Evolutionary conservation across 1,140 invertebrate genomes (phyloP), one percentile per base, ranked within the genome.

Genomic region (Sarcophaga peregrina): DNA sequence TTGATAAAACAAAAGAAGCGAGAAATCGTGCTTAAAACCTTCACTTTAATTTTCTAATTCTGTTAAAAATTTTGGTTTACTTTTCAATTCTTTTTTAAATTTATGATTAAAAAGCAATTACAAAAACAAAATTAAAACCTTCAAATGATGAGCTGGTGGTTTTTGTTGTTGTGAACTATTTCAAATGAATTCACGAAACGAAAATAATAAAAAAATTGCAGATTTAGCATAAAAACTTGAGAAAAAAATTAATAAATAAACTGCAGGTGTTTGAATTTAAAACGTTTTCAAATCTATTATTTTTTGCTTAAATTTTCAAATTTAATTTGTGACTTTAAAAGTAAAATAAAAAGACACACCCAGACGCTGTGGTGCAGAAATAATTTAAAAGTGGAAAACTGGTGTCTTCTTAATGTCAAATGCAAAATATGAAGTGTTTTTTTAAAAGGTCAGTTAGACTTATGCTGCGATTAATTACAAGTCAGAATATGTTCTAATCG

Each of bases 21-120:
- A 52, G 8, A 76, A 76, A 78, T 78, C 75, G 75, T 78, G 75
- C 75, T 50, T 37, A 78, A 78, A 50, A 78, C 75, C 50, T 78
- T 78, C 75, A 78, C 75, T 78, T 78, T 78, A 78, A 78, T 78
- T 78, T 78, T 50, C 62, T 13, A 58, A 7, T 68, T 68, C 17
- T 37, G 25, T 37, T 37, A 37, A 37, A 37, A 68, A 68, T 15
- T 15, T 58, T 58, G 1, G 25, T 37, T 37, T 37, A 37, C 25
- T 37, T 37, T 37, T 37, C 25, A 37, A 4, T 37, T 37, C 4
- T 37, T 37, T 37, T 4, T 37, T 4, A 37, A 37, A 37, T 37
- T 37, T 37, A 37, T 2, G 1, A 15, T 13, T 11, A 58, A 68
- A 20, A 10, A 68, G n/a, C 9, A 68, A 68, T 8, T 17, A 68